Evolutionary conservation across 1,140 invertebrate genomes (phyloP), one percentile per base, ranked within the genome.

Genomic region (Carcinoscorpius rotundicauda): DNA sequence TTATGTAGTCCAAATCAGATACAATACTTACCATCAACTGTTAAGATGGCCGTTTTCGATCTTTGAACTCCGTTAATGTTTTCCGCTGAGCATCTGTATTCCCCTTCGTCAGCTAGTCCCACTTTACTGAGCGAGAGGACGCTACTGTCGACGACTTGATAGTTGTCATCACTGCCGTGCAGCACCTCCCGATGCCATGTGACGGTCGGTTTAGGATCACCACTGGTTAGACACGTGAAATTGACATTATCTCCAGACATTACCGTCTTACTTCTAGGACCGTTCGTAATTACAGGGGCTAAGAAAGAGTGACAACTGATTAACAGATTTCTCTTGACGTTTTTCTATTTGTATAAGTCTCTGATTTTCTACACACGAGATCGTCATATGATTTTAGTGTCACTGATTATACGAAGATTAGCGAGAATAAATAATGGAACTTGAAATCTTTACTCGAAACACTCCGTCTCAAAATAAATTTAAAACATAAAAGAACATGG

Each of bases 261-360:
- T 76, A 94, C 91, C 70, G 89, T 89, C 71, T 89, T 91, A 75
- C 88, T 91, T 73, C 88, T 81, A 52, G 88, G 85, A 78, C 93
- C 89, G 73, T 91, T 88, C 72, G 93, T 93, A 74, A 90, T 89
- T 48, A 90, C 89, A 10, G 91, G 90, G 70, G 93, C 91, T 93
- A 81, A 9, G 80, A 83, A 70, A 50, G 29, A 67, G 29, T 29
- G 29, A 29, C 29, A 29, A 29, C 29, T 29, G 29, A 29, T 29
- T 2, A 29, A 29, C 29, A 29, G 2, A 29, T 29, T 29, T 29
- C 29, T 29, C 29, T 29, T 29, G 29, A 29, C 29, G 29, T 29
- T 29, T 29, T 29, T 29, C 29, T 29, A 29, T 29, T 29, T 2
- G 29, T 29, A 29, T 29, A 29, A 29, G 29, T 29, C 29, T 29